Evolutionary conservation across 2,888 invertebrate genomes (phyloP), one percentile per base, ranked within the genome.

Genomic region (Microchrysa polita): DNA sequence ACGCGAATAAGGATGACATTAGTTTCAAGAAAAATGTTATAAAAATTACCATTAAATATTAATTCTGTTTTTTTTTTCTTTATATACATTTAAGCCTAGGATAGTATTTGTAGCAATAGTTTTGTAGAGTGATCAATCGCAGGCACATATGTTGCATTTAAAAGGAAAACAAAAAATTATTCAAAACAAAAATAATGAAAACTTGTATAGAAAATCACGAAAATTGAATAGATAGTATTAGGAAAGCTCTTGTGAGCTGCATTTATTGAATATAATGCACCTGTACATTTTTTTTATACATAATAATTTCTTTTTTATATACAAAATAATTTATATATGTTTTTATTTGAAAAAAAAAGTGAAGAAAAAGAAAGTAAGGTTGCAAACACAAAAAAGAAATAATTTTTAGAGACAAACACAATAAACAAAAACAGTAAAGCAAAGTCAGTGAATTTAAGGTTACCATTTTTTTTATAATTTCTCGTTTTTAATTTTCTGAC

Each of bases 401-500:
- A n/a, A n/a, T n/a, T n/a, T n/a, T n/a, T n/a, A n/a, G n/a, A n/a
- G n/a, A n/a, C 27, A 34, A 7, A 34, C 27, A 34, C 27, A 34
- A 34, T 34, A 7, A 34, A 34, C 4, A 34, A 7, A 34, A 34
- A 34, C 4, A 34, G 7, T 34, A 12, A 48, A 48, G 48, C 48
- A 59, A 14, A 59, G 59, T 5, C 23, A 23, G 23, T 23, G 59
- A 59, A 59, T 59, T n/a, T 22, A 59, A 59, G 14, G 59, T 59
- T 59, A 59, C 59, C 59, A 59, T 59, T 59, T 59, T 22, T 22
- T n/a, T 55, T 23, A 27, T 57, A 5, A 7, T 22, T 57, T 57
- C 42, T 42, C 12, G 7, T 42, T 34, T 34, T 34, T 34, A 34
- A 34, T 2, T 34, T 34, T 34, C 27, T 34, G 27, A 5, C 27